Conservation (phyloP, 2,797 vertebrate genomes). For the Epinephelus awoara region DNA sequence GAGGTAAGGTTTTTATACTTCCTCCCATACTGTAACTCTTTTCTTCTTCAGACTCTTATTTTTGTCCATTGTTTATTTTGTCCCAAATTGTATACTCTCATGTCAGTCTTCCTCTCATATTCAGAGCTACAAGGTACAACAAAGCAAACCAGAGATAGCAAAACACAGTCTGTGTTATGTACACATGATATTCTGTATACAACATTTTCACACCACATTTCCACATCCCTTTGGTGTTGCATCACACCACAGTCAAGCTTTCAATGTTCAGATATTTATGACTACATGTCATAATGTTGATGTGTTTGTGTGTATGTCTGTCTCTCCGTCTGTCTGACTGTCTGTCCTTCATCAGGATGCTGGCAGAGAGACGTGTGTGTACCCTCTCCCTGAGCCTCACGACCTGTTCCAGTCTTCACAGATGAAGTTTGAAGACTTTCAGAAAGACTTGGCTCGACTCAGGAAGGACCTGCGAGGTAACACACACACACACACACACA, state of each 20-base stretch:
- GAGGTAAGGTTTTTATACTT: slow-evolving; percentile 85
- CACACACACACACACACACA: slow-evolving; percentile 1
- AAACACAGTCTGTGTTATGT: not conserved
- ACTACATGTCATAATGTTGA: not conserved
- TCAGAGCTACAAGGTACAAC: not conserved
- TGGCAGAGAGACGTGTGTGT: slow-evolving; percentile 93
- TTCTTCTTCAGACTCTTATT: not conserved
- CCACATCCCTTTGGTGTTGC: not conserved
- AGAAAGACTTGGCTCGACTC: slow-evolving; percentile 93
- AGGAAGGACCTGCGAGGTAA: slow-evolving; percentile 95
- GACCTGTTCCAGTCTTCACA: slow-evolving; percentile 97
- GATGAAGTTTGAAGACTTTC: slow-evolving; percentile 98
- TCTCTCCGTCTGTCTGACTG: slow-evolving; percentile 17
- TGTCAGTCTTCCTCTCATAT: not conserved
- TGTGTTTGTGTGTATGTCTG: slow-evolving; percentile 13
- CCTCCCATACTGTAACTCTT: not conserved
- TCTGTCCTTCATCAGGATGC: slow-evolving; percentile 87
- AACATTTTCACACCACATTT: not conserved
- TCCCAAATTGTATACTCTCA: not conserved
- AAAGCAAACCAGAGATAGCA: not conserved
- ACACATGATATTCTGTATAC: not conserved
- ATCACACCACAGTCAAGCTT: not conserved
- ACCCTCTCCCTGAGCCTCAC: slow-evolving; percentile 95
- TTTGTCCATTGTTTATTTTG: not conserved
- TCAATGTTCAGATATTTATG: not conserved